Evolutionary conservation across 2,888 invertebrate species (phyloP).

Genomic region (Cephus spinipes): DNA sequence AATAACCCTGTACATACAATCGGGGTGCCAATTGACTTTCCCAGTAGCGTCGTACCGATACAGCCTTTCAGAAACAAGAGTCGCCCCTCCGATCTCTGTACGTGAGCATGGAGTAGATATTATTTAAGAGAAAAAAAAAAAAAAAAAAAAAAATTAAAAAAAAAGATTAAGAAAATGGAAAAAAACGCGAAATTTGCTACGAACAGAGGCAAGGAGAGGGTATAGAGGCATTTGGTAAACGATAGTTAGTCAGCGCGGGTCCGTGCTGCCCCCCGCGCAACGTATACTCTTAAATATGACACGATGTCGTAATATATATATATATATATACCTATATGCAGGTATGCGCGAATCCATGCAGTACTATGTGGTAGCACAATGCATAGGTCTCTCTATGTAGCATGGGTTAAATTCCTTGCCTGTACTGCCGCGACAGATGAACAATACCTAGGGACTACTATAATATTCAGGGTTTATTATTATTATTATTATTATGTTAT

Average conservation of each 20-base stretch:
- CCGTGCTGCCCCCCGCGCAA: neutral
- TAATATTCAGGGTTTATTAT: constrained; percentile 58
- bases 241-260: neutral
- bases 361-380: constrained; percentile 43
- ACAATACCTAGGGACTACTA: constrained; percentile 53
- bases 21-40: too few relatives aligned
- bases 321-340: constrained; percentile 42
- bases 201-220: neutral
- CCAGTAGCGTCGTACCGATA: neutral
- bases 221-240: neutral
- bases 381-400: constrained; percentile 20
- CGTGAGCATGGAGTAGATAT: constrained; percentile 13
- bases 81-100: constrained; percentile 32
- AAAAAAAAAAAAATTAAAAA: constrained; percentile 3
- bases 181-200: constrained; percentile 10
- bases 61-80: constrained; percentile 19
- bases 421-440: constrained; percentile 43
- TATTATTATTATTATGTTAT: constrained; percentile 36
- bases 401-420: constrained; percentile 38
- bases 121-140: constrained; percentile 12
- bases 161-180: constrained; percentile 18
- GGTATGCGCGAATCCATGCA: constrained; percentile 47
- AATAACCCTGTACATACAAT: too few relatives aligned
- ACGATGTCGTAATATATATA: constrained; percentile 42
- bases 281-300: constrained; percentile 21